Percentiles rank a stretch among this genome's conserved stretches.
Evolutionary conservation across 2,797 vertebrate genomes (phyloP).

Genomic region (Ficedula albicollis): DNA sequence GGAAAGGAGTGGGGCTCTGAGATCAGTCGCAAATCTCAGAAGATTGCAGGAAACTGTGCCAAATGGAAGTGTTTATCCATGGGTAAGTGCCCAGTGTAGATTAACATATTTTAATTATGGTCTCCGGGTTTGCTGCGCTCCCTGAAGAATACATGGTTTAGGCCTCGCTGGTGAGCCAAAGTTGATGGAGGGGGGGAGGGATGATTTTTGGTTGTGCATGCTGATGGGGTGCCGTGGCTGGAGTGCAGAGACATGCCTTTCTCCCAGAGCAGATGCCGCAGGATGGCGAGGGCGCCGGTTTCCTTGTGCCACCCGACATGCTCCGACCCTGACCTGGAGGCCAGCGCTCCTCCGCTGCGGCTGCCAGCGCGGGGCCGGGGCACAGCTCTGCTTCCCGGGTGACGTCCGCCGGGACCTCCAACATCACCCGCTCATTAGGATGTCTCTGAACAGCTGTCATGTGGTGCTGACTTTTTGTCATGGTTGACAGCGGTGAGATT

Average conservation of each 20-base stretch:
- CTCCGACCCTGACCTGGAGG: neutral
- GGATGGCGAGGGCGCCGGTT: neutral
- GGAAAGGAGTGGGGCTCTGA: constrained; percentile 7
- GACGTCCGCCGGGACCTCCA: neutral
- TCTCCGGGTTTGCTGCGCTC: neutral
- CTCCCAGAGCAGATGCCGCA: neutral
- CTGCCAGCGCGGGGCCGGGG: accelerated
- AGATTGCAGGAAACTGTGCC: constrained; percentile 34
- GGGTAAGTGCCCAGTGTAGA: constrained; percentile 65
- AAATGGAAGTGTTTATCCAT: constrained; percentile 65
- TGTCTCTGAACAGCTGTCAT: constrained; percentile 51
- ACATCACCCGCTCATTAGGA: constrained; percentile 38
- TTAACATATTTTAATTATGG: constrained; percentile 71
- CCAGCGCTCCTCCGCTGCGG: accelerated
- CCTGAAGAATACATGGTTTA: constrained; percentile 24
- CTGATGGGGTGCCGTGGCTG: neutral
- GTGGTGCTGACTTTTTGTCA: constrained; percentile 42
- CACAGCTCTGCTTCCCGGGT: neutral
- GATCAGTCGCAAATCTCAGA: constrained; percentile 51
- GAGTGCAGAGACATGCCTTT: accelerated
- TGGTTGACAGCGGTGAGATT: constrained; percentile 12
- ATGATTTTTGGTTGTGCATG: neutral
- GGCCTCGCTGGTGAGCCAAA: constrained; percentile 32
- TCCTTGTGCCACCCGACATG: neutral
- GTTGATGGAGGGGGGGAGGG: accelerated